Conservation (phyloP, 2,113 vertebrate genomes). For the Ciconia maguari region DNA sequence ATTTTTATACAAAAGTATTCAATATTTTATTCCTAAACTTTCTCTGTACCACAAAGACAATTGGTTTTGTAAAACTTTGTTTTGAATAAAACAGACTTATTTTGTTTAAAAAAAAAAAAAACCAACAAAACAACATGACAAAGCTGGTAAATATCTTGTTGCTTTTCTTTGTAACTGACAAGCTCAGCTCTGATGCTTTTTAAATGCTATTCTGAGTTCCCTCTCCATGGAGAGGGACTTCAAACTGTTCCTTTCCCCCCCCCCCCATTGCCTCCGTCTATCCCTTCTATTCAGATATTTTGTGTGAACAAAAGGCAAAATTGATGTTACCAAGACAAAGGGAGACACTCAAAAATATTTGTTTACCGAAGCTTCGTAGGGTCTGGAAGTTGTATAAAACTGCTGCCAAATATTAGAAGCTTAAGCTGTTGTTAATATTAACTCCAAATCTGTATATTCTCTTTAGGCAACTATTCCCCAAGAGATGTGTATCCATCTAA, state of each 20-base stretch:
- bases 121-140: neutral
- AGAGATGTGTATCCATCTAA: neutral
- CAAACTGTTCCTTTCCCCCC: neutral
- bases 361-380: neutral
- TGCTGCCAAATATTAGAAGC: neutral
- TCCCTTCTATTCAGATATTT: neutral
- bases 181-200: neutral
- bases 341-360: neutral
- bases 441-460: neutral
- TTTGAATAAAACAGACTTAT: constrained; percentile 77
- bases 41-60: constrained; percentile 63
- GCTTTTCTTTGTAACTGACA: neutral
- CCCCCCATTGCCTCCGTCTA: no score
- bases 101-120: constrained; percentile 33
- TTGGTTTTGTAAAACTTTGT: constrained; percentile 70
- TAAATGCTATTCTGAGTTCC: neutral
- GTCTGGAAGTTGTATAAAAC: neutral
- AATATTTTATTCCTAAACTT: constrained; percentile 76
- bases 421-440: neutral
- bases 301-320: neutral
- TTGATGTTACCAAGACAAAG: neutral
- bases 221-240: neutral
- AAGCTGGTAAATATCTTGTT: neutral
- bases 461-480: neutral
- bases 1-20: constrained; percentile 74